phyloP scores from a whole-genome alignment of 2,797 vertebrate species.

The Myripristis murdjan region DNA sequence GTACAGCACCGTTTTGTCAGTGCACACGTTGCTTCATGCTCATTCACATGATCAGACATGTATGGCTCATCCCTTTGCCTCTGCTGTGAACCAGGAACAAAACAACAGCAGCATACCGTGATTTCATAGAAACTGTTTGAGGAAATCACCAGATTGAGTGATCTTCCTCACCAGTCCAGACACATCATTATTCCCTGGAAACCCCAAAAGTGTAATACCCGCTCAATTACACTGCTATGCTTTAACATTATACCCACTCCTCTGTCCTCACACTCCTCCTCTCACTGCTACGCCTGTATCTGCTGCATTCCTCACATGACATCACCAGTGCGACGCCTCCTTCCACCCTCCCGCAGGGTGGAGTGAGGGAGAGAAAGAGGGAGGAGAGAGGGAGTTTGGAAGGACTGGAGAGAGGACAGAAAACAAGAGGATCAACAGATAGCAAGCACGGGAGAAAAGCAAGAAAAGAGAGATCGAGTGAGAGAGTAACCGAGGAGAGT shows the following conservation, averaged over 20 bases:
- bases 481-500: conserved; percentile 36
- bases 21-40: conserved; percentile 66
- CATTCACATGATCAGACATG: conserved; percentile 82
- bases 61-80: conserved; percentile 41
- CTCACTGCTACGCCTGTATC: conserved; percentile 73
- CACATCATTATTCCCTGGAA: not conserved
- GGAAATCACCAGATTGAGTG: not conserved
- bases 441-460: conserved; percentile 29
- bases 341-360: conserved; percentile 82
- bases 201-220: not conserved
- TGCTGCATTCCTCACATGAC: conserved; percentile 88
- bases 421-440: conserved; percentile 60
- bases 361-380: conserved; percentile 75
- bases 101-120: conserved; percentile 14
- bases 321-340: conserved; percentile 82
- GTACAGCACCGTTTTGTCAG: conserved; percentile 64
- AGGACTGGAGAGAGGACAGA: conserved; percentile 62
- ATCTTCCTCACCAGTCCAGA: conserved; percentile 12
- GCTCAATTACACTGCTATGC: not conserved
- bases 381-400: conserved; percentile 67
- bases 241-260: conserved; percentile 38
- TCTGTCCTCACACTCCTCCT: conserved; percentile 62
- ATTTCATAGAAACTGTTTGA: not conserved
- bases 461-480: conserved; percentile 13
- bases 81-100: conserved; percentile 51